Evolutionary conservation across 2,797 vertebrate species (phyloP).

Genomic region (Xenops minutus): DNA sequence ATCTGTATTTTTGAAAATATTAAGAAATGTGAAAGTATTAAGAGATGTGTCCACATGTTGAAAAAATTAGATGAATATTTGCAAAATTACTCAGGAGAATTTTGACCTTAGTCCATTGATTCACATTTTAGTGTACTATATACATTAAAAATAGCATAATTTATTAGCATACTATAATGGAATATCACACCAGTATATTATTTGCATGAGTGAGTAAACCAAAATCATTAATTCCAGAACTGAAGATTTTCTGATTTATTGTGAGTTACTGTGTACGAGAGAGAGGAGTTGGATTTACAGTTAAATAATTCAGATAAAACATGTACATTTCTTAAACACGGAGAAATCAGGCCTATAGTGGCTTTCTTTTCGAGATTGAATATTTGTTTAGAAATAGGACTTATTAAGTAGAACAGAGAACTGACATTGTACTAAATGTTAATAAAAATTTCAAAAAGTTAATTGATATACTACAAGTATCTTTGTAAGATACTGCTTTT

Average conservation of each 20-base stretch:
- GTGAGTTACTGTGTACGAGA: not conserved
- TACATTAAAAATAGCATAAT: not conserved
- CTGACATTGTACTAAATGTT: not conserved
- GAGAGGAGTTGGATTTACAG: not conserved
- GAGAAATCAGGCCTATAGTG: not conserved
- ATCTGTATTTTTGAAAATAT: constrained; percentile 1
- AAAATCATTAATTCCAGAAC: not conserved
- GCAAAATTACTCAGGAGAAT: not conserved
- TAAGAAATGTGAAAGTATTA: not conserved
- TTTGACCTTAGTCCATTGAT: constrained; percentile 14
- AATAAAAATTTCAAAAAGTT: not conserved
- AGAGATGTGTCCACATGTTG: constrained; percentile 10
- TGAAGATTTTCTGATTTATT: not conserved
- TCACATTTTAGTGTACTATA: not conserved
- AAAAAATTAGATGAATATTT: constrained; percentile 39
- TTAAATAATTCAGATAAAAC: not conserved
- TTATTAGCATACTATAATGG: not conserved
- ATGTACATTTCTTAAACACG: not conserved
- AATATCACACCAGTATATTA: not conserved
- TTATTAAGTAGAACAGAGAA: not conserved
- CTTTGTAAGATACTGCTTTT: not conserved
- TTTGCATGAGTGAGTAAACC: not conserved
- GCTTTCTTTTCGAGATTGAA: not conserved
- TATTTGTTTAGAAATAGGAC: not conserved
- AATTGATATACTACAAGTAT: not conserved